phyloP scores from a whole-genome alignment of 1,140 invertebrate species.

The Aphis craccivora region DNA sequence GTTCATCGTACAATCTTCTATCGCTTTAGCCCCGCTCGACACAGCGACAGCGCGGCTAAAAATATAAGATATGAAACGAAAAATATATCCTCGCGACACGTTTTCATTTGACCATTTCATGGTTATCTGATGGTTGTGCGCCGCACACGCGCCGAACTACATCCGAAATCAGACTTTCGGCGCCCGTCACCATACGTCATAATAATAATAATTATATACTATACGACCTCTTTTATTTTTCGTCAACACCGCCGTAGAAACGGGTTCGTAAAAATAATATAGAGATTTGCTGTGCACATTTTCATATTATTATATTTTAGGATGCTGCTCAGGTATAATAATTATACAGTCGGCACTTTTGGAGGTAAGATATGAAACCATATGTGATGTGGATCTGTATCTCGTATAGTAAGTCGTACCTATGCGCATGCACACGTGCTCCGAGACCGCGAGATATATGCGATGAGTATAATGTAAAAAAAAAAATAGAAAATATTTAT shows the following conservation, averaged over 20 bases:
- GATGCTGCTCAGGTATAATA: neutral
- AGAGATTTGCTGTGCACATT: neutral
- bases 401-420: neutral
- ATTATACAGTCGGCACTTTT: neutral
- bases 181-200: neutral
- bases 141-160: neutral
- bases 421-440: neutral
- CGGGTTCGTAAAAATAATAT: neutral
- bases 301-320: neutral
- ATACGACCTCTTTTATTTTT: neutral
- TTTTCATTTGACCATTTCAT: too few relatives aligned
- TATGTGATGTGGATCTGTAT: neutral
- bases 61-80: neutral
- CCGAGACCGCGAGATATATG: neutral
- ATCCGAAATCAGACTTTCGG: neutral
- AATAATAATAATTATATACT: neutral
- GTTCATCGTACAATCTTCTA: neutral
- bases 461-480: neutral
- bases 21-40: neutral
- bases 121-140: neutral
- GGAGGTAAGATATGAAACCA: neutral
- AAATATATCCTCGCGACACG: neutral
- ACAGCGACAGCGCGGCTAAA: neutral
- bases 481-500: constrained; percentile 25
- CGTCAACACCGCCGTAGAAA: neutral